Conservation (phyloP, 1,140 invertebrate species). For the Acyrthosiphon pisum region DNA sequence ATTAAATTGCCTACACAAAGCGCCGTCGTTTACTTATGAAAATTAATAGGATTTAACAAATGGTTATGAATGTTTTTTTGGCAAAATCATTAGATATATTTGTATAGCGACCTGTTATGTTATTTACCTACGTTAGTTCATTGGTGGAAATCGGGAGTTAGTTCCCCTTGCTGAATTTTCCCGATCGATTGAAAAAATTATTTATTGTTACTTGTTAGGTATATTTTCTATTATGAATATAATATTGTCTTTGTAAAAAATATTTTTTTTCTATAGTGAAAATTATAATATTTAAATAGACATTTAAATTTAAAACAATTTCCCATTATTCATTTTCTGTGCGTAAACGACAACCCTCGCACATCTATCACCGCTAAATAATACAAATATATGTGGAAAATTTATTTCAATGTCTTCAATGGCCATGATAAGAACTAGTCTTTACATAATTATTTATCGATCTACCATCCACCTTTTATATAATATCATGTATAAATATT, state of each 20-base stretch:
- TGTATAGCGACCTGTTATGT: not conserved
- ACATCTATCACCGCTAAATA: not conserved
- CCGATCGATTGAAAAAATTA: not conserved
- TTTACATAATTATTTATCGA: not conserved
- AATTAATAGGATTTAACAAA: not conserved
- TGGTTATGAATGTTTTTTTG: not conserved
- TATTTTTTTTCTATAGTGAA: not conserved
- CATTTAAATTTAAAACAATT: not conserved
- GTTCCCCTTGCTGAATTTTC: not conserved
- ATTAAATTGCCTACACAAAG: not conserved
- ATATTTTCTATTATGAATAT: not conserved
- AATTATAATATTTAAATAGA: not conserved
- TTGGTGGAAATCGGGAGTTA: not conserved
- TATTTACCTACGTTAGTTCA: not conserved
- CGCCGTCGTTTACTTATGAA: not conserved
- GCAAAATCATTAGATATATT: not conserved
- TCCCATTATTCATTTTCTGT: not conserved
- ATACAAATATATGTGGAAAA: not conserved
- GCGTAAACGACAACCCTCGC: not conserved
- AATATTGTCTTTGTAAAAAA: not conserved
- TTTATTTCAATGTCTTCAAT: not conserved
- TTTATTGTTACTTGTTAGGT: too few species aligned
- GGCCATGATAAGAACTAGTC: not conserved
- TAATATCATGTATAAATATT: not conserved
- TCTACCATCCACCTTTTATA: not conserved